Conservation (phyloP, 2,113 vertebrate species). For the Hyperopisus bebe region DNA sequence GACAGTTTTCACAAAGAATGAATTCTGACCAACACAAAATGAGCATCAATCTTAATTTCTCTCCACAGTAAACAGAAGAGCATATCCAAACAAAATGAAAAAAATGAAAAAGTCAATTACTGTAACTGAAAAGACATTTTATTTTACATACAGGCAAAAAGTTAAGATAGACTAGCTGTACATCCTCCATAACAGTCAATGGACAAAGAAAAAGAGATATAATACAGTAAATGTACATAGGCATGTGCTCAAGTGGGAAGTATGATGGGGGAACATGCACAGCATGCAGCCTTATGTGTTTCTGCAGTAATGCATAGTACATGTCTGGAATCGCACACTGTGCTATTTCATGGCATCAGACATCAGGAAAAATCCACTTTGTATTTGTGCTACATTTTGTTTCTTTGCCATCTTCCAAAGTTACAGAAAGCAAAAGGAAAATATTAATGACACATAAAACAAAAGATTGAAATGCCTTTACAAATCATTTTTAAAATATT, state of each 20-base stretch:
- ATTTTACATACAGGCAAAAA: conserved; percentile 44
- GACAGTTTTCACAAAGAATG: neutral
- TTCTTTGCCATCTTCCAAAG: conserved; percentile 34
- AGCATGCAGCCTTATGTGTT: conserved; percentile 58
- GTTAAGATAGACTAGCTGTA: conserved; percentile 27
- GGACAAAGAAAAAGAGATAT: conserved; percentile 34
- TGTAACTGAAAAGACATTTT: conserved; percentile 37
- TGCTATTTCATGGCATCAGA: neutral
- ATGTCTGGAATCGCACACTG: neutral
- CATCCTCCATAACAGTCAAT: conserved; percentile 24
- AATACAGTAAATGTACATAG: conserved; percentile 43
- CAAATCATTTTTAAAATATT: conserved; percentile 35
- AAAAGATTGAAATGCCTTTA: conserved; percentile 43
- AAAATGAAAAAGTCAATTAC: neutral
- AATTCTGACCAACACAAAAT: neutral
- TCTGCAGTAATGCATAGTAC: conserved; percentile 53
- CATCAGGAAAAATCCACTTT: conserved; percentile 31
- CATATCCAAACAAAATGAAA: neutral
- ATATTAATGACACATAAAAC: conserved; percentile 20
- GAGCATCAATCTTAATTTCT: neutral
- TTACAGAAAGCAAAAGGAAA: conserved; percentile 42
- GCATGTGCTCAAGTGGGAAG: conserved; percentile 30
- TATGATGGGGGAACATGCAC: conserved; percentile 52
- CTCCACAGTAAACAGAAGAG: neutral
- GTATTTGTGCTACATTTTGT: conserved; percentile 64